These are phyloP conservation scores for Netelia melanura DNA, from an alignment of 2,888 invertebrate genomes.

Conservation along the genomic window DNA sequence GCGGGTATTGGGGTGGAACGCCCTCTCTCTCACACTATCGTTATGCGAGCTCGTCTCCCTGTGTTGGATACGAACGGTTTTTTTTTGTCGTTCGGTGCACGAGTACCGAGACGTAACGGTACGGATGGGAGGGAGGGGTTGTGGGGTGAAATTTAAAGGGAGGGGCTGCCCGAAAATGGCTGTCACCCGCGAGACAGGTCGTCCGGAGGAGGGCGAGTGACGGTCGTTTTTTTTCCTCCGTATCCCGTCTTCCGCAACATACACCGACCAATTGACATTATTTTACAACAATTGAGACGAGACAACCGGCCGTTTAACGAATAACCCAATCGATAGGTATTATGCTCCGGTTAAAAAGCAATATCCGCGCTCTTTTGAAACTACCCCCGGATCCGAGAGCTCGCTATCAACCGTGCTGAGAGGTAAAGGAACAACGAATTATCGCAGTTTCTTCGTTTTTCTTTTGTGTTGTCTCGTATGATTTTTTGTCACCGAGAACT, in stretches of 20 bases:
- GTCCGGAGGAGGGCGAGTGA: conserved; percentile 80
- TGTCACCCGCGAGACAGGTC: conserved; percentile 81
- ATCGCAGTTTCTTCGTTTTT: conserved; percentile 17
- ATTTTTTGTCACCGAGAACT: not conserved
- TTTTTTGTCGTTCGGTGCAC: conserved; percentile 24
- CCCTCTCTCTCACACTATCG: conserved; percentile 21
- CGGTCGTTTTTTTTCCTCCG: conserved; percentile 64
- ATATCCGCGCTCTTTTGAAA: conserved; percentile 74
- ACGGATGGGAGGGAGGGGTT: not conserved
- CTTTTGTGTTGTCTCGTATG: conserved; percentile 13
- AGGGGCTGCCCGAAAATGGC: conserved; percentile 84
- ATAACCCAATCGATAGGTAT: conserved; percentile 77
- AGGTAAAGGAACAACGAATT: conserved; percentile 72
- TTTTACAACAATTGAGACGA: conserved; percentile 74
- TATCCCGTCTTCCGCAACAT: conserved; percentile 72
- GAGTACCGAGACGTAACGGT: conserved; percentile 71
- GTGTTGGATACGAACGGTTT: conserved; percentile 27
- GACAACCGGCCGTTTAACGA: conserved; percentile 57
- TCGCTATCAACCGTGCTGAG: conserved; percentile 71
- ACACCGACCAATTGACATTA: conserved; percentile 77
- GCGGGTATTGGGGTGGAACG: conserved; percentile 43
- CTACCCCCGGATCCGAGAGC: conserved; percentile 75
- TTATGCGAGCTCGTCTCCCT: conserved; percentile 55
- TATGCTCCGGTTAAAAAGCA: conserved; percentile 78
- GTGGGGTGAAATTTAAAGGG: conserved; percentile 81